A percentile compares a stretch with the other conserved stretches of the same genome.
Evolutionary conservation across 2,113 vertebrate species (phyloP).

Genomic region (Burhinus oedicnemus): DNA sequence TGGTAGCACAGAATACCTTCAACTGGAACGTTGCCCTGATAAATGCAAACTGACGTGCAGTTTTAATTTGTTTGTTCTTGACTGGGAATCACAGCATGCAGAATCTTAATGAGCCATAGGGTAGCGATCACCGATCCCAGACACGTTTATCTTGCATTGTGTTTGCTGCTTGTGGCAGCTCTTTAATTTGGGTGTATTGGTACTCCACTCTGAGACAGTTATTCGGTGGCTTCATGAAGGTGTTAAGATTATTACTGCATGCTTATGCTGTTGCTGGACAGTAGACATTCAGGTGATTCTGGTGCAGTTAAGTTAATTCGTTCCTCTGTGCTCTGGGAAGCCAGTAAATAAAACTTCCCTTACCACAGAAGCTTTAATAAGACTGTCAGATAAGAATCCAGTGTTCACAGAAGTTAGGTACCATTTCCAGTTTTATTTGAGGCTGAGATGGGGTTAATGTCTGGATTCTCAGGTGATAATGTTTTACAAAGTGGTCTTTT

Average conservation of each 20-base stretch:
- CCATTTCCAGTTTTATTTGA: neutral
- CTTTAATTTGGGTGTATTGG: neutral
- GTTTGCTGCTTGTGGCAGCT: neutral
- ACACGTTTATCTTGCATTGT: neutral
- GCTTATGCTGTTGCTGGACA: neutral
- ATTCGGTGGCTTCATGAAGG: neutral
- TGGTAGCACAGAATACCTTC: neutral
- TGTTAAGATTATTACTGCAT: neutral
- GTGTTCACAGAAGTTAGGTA: neutral
- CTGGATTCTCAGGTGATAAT: neutral
- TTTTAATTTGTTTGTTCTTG: constrained; percentile 46
- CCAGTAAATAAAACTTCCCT: neutral
- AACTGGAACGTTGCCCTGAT: neutral
- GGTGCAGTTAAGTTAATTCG: neutral
- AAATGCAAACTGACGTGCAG: constrained; percentile 42
- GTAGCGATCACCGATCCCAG: neutral
- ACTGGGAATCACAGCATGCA: neutral
- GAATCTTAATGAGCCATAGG: constrained; percentile 20
- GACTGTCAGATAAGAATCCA: neutral
- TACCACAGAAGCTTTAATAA: neutral
- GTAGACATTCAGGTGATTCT: neutral
- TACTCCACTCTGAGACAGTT: neutral
- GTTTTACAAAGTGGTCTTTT: neutral
- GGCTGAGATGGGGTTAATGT: too few relatives aligned
- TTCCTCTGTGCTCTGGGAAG: neutral